Evolutionary conservation across 1,140 invertebrate species (phyloP).

Genomic region (Drosophila triauraria): DNA sequence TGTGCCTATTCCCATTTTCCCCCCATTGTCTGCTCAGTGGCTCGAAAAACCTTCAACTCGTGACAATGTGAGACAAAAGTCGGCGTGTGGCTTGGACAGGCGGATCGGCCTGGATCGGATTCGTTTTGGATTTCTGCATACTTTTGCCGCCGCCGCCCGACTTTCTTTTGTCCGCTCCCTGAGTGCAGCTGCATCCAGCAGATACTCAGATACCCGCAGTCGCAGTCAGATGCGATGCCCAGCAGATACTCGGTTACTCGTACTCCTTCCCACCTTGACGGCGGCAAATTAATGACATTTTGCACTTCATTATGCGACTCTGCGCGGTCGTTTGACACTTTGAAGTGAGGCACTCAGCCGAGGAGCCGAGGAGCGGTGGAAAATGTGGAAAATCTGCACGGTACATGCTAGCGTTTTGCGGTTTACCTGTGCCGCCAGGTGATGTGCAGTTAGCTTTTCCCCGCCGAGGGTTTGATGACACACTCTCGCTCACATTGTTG

Average conservation of each 20-base stretch:
- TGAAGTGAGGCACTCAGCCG: conserved; percentile 81
- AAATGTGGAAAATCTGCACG: conserved; percentile 31
- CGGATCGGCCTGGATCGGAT: conserved; percentile 38
- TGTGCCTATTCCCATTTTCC: conserved; percentile 3
- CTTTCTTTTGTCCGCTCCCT: conserved; percentile 72
- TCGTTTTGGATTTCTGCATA: conserved; percentile 79
- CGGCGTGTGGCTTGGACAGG: conserved; percentile 41
- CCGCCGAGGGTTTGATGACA: conserved; percentile 32
- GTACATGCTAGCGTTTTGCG: conserved; percentile 51
- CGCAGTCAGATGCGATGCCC: neutral
- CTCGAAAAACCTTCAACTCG: conserved; percentile 81
- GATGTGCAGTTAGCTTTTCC: conserved; percentile 63
- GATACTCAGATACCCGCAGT: conserved; percentile 17
- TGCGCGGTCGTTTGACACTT: conserved; percentile 80
- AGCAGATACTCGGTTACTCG: conserved; percentile 14
- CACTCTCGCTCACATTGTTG: conserved; percentile 17
- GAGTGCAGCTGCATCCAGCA: conserved; percentile 55
- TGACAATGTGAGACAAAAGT: conserved; percentile 60
- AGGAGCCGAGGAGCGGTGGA: conserved; percentile 26
- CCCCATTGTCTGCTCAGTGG: conserved; percentile 64
- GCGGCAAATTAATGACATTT: conserved; percentile 83
- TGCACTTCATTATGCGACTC: conserved; percentile 83
- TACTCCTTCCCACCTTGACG: conserved; percentile 40
- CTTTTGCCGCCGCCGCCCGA: conserved; percentile 51
- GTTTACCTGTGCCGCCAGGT: conserved; percentile 61